A percentile compares a stretch with the other conserved stretches of the same genome.
Evolutionary conservation across 2,113 vertebrate genomes (phyloP).

Genomic region (Sitta europaea): DNA sequence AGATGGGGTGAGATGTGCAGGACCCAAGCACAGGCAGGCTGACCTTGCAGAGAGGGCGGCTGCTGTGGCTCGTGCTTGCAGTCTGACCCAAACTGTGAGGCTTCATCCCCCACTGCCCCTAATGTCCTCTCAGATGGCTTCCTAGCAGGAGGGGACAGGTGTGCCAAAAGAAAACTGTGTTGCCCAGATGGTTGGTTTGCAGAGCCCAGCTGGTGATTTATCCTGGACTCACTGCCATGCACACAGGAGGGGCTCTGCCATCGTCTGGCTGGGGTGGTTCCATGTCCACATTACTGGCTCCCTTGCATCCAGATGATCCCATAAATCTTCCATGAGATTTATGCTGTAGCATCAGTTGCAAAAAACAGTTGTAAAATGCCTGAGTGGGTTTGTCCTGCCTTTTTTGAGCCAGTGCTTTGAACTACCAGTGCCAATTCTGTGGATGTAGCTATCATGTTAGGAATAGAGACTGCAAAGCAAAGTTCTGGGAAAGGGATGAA

Average conservation of each 20-base stretch:
- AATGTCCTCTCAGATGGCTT: slow-evolving; percentile 66
- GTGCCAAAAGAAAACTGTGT: slow-evolving; percentile 43
- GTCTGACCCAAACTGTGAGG: slow-evolving; percentile 30
- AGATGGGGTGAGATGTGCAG: neutral
- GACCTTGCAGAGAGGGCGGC: slow-evolving; percentile 50
- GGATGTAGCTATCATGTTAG: slow-evolving; percentile 7
- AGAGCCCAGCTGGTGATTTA: slow-evolving; percentile 62
- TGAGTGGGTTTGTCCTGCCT: slow-evolving; percentile 14
- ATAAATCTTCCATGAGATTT: slow-evolving; percentile 65
- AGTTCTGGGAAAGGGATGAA: slow-evolving; percentile 49
- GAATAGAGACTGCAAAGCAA: slow-evolving; percentile 57
- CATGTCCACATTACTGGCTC: neutral
- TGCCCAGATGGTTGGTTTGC: slow-evolving; percentile 71
- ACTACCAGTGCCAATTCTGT: slow-evolving; percentile 20
- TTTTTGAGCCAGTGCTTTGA: slow-evolving; percentile 13
- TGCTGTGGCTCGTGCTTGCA: slow-evolving; percentile 44
- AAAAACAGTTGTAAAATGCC: slow-evolving; percentile 32
- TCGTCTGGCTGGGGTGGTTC: slow-evolving; percentile 15
- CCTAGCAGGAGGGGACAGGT: slow-evolving; percentile 47
- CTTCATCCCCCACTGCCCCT: slow-evolving; percentile 26
- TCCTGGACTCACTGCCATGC: slow-evolving; percentile 28
- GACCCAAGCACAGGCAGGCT: slow-evolving; percentile 5
- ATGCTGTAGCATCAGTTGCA: slow-evolving; percentile 3
- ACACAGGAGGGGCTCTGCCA: neutral
- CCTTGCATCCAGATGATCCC: slow-evolving; percentile 59